Percentiles rank a stretch among this genome's conserved stretches.
Evolutionary conservation across 2,888 invertebrate genomes (phyloP).

Genomic region (Himalopsyche tibetana): DNA sequence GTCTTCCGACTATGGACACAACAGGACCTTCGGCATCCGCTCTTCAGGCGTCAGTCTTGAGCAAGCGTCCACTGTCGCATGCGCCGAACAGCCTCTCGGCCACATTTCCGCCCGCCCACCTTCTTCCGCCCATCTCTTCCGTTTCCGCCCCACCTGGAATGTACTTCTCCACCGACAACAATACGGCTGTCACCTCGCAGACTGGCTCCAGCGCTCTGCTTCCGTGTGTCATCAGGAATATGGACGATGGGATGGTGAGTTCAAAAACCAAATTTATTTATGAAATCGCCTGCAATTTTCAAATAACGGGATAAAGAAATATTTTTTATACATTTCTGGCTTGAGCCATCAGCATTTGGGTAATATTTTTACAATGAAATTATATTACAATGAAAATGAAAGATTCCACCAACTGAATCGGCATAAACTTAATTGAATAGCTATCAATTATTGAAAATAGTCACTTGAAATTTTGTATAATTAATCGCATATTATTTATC

Average conservation of each 20-base stretch:
- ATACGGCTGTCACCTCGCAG: conserved; percentile 79
- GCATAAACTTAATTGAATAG: too few relatives aligned
- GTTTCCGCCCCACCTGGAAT: conserved; percentile 67
- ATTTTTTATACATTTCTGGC: too few relatives aligned
- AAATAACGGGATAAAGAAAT: too few relatives aligned
- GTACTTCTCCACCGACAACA: conserved; percentile 80
- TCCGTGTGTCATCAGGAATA: conserved; percentile 80
- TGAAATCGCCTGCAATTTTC: too few relatives aligned
- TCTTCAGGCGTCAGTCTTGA: conserved; percentile 60
- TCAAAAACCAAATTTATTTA: too few relatives aligned
- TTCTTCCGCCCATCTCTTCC: conserved; percentile 22
- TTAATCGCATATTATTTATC: too few relatives aligned
- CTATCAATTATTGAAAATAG: too few relatives aligned
- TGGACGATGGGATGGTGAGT: conserved; percentile 81
- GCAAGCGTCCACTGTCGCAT: conserved; percentile 55
- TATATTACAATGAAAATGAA: too few relatives aligned
- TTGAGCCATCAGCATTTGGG: too few relatives aligned
- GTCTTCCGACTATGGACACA: conserved; percentile 53
- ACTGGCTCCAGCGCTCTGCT: conserved; percentile 80
- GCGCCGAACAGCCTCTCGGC: conserved; percentile 59
- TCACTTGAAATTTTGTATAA: too few relatives aligned
- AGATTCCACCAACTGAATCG: too few relatives aligned
- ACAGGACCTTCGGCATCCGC: conserved; percentile 54
- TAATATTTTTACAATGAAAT: too few relatives aligned
- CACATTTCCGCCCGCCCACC: conserved; percentile 58